These are phyloP conservation scores for Physeter macrocephalus DNA, from an alignment of 2,113 vertebrate genomes.

Conservation along the genomic window DNA sequence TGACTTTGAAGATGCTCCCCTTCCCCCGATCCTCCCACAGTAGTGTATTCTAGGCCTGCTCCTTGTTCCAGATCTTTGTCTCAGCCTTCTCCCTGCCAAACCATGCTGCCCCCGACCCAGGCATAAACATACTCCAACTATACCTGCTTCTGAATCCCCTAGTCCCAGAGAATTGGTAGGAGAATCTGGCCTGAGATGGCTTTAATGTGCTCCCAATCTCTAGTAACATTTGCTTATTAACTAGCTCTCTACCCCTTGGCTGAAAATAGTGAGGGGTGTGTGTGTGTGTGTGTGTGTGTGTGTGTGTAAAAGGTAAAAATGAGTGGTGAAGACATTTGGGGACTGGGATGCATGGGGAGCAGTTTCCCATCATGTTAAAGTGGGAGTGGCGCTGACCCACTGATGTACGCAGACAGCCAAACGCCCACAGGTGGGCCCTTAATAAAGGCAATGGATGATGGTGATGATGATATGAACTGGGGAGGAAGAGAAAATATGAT, in stretches of 20 bases:
- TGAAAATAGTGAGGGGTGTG: background rate
- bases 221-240: background rate
- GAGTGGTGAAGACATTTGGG: background rate
- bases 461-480: background rate
- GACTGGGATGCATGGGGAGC: background rate
- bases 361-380: background rate
- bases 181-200: background rate
- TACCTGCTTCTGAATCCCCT: background rate
- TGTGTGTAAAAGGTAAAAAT: background rate
- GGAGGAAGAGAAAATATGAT: background rate
- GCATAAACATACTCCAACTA: background rate
- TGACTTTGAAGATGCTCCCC: background rate
- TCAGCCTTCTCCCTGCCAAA: background rate
- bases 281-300: background rate
- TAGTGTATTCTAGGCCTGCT: background rate
- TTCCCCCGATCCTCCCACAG: accelerated
- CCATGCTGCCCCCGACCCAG: no score
- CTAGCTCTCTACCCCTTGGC: background rate
- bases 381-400: background rate
- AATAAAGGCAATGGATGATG: background rate
- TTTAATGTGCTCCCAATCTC: background rate
- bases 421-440: background rate
- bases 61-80: background rate
- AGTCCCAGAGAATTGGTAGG: background rate
- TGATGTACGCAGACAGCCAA: background rate